phyloP scores from a whole-genome alignment of 2,888 invertebrate genomes.

The Halocaridina rubra region DNA sequence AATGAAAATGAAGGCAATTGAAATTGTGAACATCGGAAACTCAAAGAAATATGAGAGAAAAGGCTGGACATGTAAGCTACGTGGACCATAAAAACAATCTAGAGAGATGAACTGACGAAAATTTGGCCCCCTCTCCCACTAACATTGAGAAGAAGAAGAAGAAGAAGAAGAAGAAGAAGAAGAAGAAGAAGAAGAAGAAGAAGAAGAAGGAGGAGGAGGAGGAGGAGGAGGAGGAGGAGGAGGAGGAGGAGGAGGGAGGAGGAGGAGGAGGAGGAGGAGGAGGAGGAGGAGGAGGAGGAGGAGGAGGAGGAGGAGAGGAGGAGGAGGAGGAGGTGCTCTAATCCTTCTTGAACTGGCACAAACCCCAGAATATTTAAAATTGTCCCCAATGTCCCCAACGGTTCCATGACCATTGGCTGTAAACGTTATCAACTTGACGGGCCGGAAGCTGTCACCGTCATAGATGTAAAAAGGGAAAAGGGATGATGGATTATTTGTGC shows the following conservation, averaged over 20 bases:
- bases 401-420: no score
- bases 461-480: no score
- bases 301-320: background rate
- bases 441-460: no score
- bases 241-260: background rate
- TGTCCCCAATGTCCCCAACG: no score
- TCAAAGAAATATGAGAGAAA: no score
- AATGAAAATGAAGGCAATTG: conserved; percentile 83
- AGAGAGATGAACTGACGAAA: conserved; percentile 73
- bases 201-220: background rate
- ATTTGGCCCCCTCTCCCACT: background rate
- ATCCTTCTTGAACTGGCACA: no score
- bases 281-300: background rate
- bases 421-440: no score
- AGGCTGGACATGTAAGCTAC: conserved; percentile 83
- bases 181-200: background rate
- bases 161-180: background rate
- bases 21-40: conserved; percentile 79
- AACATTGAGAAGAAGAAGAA: background rate
- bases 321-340: conserved; percentile 2
- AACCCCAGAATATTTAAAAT: no score
- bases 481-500: no score
- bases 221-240: background rate
- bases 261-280: background rate
- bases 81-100: conserved; percentile 85